A percentile compares a stretch with the other conserved stretches of the same genome.
These are phyloP conservation scores for Hyles vespertilio DNA, from an alignment of 1,140 invertebrate genomes.

Conservation along the genomic window DNA sequence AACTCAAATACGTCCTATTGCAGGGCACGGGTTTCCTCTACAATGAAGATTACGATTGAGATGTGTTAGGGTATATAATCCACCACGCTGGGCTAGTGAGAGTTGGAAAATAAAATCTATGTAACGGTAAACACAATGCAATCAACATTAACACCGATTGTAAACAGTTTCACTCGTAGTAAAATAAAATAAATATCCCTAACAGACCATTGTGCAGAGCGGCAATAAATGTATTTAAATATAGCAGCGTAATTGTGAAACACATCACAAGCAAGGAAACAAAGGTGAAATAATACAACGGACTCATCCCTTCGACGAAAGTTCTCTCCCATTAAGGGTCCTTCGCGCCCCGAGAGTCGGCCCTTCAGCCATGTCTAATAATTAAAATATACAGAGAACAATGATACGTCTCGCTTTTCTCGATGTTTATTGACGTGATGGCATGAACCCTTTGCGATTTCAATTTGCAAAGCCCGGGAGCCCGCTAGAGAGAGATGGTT, in stretches of 20 bases:
- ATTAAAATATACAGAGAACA: constrained; percentile 65
- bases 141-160: too few relatives aligned
- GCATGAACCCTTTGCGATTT: constrained; percentile 55
- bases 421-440: constrained; percentile 60
- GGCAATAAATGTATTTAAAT: too few relatives aligned
- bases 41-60: too few relatives aligned
- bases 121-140: too few relatives aligned
- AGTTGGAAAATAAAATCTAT: too few relatives aligned
- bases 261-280: constrained; percentile 20
- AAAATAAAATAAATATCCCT: too few relatives aligned
- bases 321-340: constrained; percentile 39
- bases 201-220: too few relatives aligned
- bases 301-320: constrained; percentile 26
- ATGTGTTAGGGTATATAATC: too few relatives aligned
- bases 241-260: constrained; percentile 10
- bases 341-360: constrained; percentile 34
- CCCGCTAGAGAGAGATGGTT: constrained; percentile 17
- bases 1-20: too few relatives aligned
- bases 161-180: too few relatives aligned
- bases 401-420: constrained; percentile 59
- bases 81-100: too few relatives aligned
- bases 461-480: constrained; percentile 43
- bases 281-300: constrained; percentile 27
- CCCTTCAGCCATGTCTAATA: constrained; percentile 46
- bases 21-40: too few relatives aligned